Evolutionary conservation across 2,113 vertebrate genomes (phyloP).

Genomic region (Heloderma charlesbogerti): DNA sequence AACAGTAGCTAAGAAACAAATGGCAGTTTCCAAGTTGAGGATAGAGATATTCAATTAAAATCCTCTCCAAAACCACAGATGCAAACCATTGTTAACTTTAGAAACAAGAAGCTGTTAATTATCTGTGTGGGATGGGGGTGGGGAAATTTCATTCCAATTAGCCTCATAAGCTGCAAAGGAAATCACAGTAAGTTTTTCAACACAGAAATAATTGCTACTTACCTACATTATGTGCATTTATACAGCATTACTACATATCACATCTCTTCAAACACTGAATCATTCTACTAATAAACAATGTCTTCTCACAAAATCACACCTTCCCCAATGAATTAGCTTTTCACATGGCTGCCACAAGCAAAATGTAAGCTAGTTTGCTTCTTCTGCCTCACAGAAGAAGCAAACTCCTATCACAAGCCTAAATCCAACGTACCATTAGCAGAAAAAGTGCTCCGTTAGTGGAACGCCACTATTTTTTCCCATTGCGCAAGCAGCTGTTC

Average conservation of each 20-base stretch:
- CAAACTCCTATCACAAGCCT: not conserved
- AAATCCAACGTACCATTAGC: too few relatives aligned
- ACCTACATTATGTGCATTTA: not conserved
- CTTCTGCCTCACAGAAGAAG: not conserved
- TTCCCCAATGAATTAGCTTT: not conserved
- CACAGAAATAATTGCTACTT: not conserved
- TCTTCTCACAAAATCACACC: not conserved
- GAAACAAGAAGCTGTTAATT: not conserved
- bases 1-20: not conserved
- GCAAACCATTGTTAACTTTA: not conserved
- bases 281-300: not conserved
- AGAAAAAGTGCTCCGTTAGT: too few relatives aligned
- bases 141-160: slow-evolving; percentile 15
- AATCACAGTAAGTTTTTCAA: slow-evolving; percentile 1
- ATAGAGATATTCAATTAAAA: slow-evolving; percentile 18
- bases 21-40: slow-evolving; percentile 4
- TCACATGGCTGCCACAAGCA: not conserved
- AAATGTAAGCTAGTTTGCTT: not conserved
- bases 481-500: too few relatives aligned
- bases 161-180: not conserved
- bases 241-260: not conserved
- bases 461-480: too few relatives aligned
- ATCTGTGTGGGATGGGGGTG: not conserved
- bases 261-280: not conserved
- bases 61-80: not conserved